Evolutionary conservation across 64 coral and sea anemone genomes (phyloP), one percentile per base, ranked within the genome.

Genomic region (Anthopleura sola): DNA sequence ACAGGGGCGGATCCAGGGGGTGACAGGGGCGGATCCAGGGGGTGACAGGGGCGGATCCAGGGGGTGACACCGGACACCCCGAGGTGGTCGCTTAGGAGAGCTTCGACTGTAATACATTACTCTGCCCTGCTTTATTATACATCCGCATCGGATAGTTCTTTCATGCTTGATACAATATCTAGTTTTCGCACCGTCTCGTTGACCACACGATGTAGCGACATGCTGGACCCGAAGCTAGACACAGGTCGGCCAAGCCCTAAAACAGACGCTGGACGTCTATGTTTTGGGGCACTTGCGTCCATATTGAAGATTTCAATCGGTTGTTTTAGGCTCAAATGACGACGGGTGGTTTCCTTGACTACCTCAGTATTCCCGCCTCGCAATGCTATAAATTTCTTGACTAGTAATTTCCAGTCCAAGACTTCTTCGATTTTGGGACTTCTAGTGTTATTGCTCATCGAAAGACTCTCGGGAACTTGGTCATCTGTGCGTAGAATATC

Each of bases 401-500:
- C 89, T 1, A 91, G 8, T 32, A 60, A 19, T 34, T 91, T 91
- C 89, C 89, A 91, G 57, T 91, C 89, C 24, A 91, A 66, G 18
- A 91, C 89, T 0, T 91, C 75, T 48, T 91, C 89, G 40, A 91
- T 91, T 16, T 84, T 55, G 53, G 84, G 15, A 54, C 3, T 86
- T 53, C 89, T 78, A 13, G 57, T 15, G 85, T 79, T 58, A 74
- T 58, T 83, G 48, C 78, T 91, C 75, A 91, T 74, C 29, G 89
- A 86, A 0, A 69, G 31, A 29, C 57, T 82, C 8, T 86, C 89
- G 5, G 84, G 89, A 36, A 91, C 83, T 28, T 91, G 94, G 28
- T 97, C 94, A 31, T 90, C 93, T 0, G 93, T 92, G 2, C 90
- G 92, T 3, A 99, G 85, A 29, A 99, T 92, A 60, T 99, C 90